Conservation (phyloP, 2,113 vertebrate species). For the Carlito syrichta region DNA sequence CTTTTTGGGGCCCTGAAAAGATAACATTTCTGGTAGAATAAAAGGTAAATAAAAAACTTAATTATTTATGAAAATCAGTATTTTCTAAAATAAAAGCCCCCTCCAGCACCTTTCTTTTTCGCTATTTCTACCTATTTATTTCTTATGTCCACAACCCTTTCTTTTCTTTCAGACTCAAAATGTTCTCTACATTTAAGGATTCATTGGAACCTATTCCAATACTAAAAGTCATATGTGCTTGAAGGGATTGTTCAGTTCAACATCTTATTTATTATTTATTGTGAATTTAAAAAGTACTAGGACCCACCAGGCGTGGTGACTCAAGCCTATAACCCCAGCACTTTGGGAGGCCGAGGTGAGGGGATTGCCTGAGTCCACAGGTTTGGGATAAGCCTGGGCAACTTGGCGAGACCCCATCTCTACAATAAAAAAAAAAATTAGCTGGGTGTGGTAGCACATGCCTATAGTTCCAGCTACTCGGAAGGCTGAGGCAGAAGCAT, state of each 20-base stretch:
- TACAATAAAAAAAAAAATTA: too few species aligned
- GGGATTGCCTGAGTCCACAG: too few species aligned
- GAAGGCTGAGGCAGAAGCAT: too few species aligned
- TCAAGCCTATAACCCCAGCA: too few species aligned
- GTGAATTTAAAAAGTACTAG: neutral
- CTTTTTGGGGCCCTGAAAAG: neutral
- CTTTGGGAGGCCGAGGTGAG: too few species aligned
- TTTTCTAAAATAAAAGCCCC: neutral
- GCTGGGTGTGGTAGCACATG: too few species aligned
- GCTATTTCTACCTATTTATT: neutral
- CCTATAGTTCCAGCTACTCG: too few species aligned
- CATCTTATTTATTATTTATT: neutral
- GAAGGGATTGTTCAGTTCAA: neutral
- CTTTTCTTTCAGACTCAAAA: neutral
- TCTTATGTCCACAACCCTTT: neutral
- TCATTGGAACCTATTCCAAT: neutral
- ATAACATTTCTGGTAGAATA: neutral
- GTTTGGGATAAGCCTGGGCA: too few species aligned
- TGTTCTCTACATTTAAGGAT: neutral
- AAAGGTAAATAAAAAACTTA: neutral
- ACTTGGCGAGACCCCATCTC: too few species aligned
- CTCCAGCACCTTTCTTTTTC: neutral
- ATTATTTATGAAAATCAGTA: neutral
- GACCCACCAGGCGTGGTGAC: too few species aligned
- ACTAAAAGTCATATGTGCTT: neutral